Evolutionary conservation across 2,113 vertebrate species (phyloP), one percentile per base, ranked within the genome.

Genomic region (Gasterosteus nipponicus): DNA sequence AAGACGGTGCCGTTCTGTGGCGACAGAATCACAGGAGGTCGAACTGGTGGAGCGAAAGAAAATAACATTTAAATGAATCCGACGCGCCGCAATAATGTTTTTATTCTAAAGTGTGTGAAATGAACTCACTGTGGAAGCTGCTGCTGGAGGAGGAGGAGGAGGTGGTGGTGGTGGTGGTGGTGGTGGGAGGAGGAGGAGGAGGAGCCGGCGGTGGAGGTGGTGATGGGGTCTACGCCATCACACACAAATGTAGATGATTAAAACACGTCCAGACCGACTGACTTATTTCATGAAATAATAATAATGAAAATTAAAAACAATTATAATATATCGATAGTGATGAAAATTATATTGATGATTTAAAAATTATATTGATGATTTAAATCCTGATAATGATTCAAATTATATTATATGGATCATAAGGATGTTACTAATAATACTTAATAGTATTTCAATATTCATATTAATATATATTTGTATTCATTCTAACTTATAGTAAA

Each of bases 1-100:
- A 87, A 86, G 19, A 91, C 2, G 35, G 74, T 76, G 41, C 92
- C 89, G 35, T 93, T 92, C 10, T 82, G 33, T 8, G 93, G 94
- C 14, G 74, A 86, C 12, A 90, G 10, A 0, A 95, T 94, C 26
- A 88, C 59, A 18, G 92, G 92, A 1, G 83, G 80, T 12, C 9
- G 39, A 33, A 70, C 7, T 1, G 9, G 10, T 12, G 72, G 38
- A 76, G 80, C 80, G 74, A 59, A 7, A 47, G 10, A 26, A 10
- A 53, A 51, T 10, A n/a, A 8, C 19, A 46, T 26, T 26, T 26
- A 26, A 26, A 26, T 26, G 22, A 26, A 26, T 26, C 22, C 1
- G 22, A 26, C 22, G 22, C 5, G 3, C 33, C 3, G 33, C 33
- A 33, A 33, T 33, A 38, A 38, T 19, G 4, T 15, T 29, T 22